phyloP scores from a whole-genome alignment of 92 coral and sea anemone species.

The Porites cylindrica region DNA sequence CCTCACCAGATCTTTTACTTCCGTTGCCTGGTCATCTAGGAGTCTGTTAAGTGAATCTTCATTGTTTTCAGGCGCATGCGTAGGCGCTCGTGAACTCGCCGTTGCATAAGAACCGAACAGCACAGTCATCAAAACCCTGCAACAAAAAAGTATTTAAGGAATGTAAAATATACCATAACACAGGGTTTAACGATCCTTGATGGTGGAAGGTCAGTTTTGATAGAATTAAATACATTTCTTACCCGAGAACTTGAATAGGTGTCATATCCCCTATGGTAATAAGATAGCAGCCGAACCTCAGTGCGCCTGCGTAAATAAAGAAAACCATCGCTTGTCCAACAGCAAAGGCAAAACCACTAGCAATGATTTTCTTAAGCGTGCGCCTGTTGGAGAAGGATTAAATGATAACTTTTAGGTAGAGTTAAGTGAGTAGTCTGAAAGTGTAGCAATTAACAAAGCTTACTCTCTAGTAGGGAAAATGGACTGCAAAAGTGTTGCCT shows the following conservation, averaged over 20 bases:
- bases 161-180: background rate
- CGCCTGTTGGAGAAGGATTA: slow-evolving; percentile 40
- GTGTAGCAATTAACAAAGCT: too few relatives aligned
- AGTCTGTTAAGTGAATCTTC: slow-evolving; percentile 73
- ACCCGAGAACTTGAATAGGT: slow-evolving; percentile 90
- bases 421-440: background rate
- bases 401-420: background rate
- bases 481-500: background rate
- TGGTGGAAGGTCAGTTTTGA: background rate
- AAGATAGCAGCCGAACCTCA: slow-evolving; percentile 91
- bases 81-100: slow-evolving; percentile 81
- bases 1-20: slow-evolving; percentile 51
- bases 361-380: slow-evolving; percentile 78
- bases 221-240: background rate
- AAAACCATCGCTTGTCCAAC: slow-evolving; percentile 91
- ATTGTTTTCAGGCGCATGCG: slow-evolving; percentile 66
- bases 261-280: slow-evolving; percentile 83
- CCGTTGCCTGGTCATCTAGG: slow-evolving; percentile 45
- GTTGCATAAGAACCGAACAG: slow-evolving; percentile 91
- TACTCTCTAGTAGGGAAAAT: background rate
- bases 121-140: slow-evolving; percentile 93
- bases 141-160: background rate
- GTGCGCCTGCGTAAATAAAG: slow-evolving; percentile 88
- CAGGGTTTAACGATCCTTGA: too few relatives aligned
- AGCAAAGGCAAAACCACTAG: slow-evolving; percentile 93